Evolutionary conservation across 1,140 invertebrate species (phyloP).

Genomic region (Zophobas morio): DNA sequence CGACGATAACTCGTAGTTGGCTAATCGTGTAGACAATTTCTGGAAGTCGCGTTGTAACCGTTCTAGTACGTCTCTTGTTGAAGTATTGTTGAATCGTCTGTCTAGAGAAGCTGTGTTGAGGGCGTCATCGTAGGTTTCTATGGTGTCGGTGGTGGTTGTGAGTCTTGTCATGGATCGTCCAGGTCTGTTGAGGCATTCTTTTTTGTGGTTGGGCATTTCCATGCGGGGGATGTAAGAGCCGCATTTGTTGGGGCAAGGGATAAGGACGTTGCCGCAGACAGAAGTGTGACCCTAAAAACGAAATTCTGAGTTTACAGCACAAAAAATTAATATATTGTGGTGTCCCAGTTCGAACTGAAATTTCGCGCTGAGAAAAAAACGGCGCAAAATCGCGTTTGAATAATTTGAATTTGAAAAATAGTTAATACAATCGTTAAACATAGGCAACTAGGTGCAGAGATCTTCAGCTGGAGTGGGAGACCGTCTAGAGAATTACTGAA

Average conservation of each 20-base stretch:
- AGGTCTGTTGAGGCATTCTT: constrained; percentile 70
- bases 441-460: too few species aligned
- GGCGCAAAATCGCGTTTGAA: too few species aligned
- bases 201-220: constrained; percentile 72
- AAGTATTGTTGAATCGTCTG: not conserved
- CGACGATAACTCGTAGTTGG: constrained; percentile 7
- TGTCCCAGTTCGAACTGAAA: not conserved
- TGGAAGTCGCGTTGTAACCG: constrained; percentile 9
- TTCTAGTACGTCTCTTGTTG: constrained; percentile 5
- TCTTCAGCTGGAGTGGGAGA: too few species aligned
- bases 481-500: too few species aligned
- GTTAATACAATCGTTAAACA: too few species aligned
- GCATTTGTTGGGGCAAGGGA: constrained; percentile 77
- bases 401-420: too few species aligned
- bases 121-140: constrained; percentile 35
- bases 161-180: constrained; percentile 34
- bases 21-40: constrained; percentile 16
- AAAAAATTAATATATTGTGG: too few species aligned
- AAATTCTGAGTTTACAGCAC: not conserved
- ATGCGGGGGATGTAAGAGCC: constrained; percentile 77
- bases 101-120: constrained; percentile 2
- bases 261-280: constrained; percentile 77
- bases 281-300: constrained; percentile 74
- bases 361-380: not conserved
- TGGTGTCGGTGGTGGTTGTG: constrained; percentile 9